A percentile compares a stretch with the other conserved stretches of the same genome.
These are phyloP conservation scores for Xanthia togata DNA, from an alignment of 2,888 invertebrate species.

Conservation along the genomic window DNA sequence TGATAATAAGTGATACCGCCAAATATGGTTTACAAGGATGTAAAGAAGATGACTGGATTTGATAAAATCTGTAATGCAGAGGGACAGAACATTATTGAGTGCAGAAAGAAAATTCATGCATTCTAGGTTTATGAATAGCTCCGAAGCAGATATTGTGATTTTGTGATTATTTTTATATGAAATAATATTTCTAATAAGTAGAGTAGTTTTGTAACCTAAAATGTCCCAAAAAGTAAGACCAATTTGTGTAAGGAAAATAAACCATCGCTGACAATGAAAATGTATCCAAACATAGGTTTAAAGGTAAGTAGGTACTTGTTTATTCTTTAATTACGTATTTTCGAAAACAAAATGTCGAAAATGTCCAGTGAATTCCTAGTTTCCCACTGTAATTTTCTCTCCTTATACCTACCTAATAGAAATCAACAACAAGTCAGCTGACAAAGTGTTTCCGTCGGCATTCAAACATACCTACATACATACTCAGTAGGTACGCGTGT, in stretches of 20 bases:
- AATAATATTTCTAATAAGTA: neutral
- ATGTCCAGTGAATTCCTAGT: too few species aligned
- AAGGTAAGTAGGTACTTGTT: neutral
- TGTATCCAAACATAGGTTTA: neutral
- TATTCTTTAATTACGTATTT: neutral
- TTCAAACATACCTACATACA: neutral
- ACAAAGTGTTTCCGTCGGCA: conserved; percentile 19
- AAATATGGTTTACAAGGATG: conserved; percentile 76
- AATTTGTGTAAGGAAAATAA: neutral
- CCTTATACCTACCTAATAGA: neutral
- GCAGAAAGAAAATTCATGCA: neutral
- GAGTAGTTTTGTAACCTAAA: neutral
- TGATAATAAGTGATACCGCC: conserved; percentile 89
- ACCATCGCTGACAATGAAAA: neutral
- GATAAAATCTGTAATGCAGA: conserved; percentile 31
- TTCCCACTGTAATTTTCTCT: neutral
- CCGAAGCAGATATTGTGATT: too few species aligned
- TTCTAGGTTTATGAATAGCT: neutral
- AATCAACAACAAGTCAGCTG: conserved; percentile 2
- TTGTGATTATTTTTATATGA: neutral
- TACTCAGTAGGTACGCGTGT: conserved; percentile 10
- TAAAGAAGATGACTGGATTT: conserved; percentile 69
- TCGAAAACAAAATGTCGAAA: neutral
- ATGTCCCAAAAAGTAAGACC: neutral
- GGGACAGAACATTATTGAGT: neutral